Evolutionary conservation across 2,797 vertebrate species (phyloP), one percentile per base, ranked within the genome.

Genomic region (Zalophus californianus): DNA sequence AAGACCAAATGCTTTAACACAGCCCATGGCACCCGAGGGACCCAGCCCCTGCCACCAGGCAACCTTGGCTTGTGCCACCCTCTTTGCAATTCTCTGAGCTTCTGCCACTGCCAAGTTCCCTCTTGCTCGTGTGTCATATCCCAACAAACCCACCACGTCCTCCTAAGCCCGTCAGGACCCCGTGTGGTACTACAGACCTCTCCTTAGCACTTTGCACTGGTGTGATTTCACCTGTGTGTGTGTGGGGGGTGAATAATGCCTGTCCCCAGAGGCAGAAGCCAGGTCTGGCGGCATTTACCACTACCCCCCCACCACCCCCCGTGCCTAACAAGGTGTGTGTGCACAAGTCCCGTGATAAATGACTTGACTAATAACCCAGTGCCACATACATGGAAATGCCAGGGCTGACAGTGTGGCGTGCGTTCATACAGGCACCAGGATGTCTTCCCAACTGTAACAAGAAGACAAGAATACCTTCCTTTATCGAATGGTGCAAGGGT

Each of bases 1-100:
- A 58, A 41, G 16, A 62, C n/a, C 70, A 60, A 77, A 27, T 18
- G 23, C 58, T 41, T 25, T 52, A 41, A 27, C 20, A 12, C 1
- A 32, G 29, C 62, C 80, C 29, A 15, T 1, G 11, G 44, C 2
- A 9, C 54, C 72, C 0, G 0, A n/a, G 20, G 10, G 54, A 89
- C 44, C 60, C 88, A 56, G 60, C 7, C 23, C n/a, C 52, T 35
- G 29, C 13, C 27, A 41, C 29, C 44, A 48, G 52, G 73, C 52
- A 18, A 20, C 27, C 14, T 48, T 64, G 52, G 20, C 21, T 58
- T 20, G 48, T 5, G 27, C 21, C 12, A 50, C 35, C 23, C 12
- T 82, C 2, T 85, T 50, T 10, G 50, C 5, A 23, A 11, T 21
- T n/a, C 29, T 83, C 62, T 32, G n/a, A 52, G 56, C 21, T 86